Evolutionary conservation across 2,888 invertebrate species (phyloP).

Genomic region (Leptura quadrifasciata): DNA sequence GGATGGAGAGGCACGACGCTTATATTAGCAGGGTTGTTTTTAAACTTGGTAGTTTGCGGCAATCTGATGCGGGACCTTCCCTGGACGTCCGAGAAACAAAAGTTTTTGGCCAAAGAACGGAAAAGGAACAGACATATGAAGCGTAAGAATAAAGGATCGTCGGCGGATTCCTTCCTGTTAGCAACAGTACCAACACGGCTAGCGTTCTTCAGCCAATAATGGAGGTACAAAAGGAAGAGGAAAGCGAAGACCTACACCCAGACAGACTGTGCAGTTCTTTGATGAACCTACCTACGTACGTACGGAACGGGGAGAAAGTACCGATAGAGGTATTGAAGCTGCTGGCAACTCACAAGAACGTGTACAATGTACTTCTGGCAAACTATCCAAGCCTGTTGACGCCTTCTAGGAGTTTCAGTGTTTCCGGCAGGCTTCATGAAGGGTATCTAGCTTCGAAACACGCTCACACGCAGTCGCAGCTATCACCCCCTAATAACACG

Average conservation of each 20-base stretch:
- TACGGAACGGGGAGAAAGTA: slow-evolving; percentile 85
- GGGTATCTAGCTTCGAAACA: slow-evolving; percentile 64
- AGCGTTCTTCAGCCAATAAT: slow-evolving; percentile 76
- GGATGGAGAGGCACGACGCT: slow-evolving; percentile 90
- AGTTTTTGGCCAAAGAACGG: slow-evolving; percentile 79
- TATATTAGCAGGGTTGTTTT: slow-evolving; percentile 87
- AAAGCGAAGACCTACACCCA: slow-evolving; percentile 67
- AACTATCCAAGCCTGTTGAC: slow-evolving; percentile 85
- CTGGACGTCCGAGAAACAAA: slow-evolving; percentile 80
- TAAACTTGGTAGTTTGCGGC: slow-evolving; percentile 89
- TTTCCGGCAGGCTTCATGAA: slow-evolving; percentile 77
- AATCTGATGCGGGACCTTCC: slow-evolving; percentile 86
- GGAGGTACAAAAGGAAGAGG: slow-evolving; percentile 69
- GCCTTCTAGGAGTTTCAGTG: slow-evolving; percentile 85
- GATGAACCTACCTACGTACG: slow-evolving; percentile 89
- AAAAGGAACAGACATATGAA: slow-evolving; percentile 78
- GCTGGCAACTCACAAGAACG: slow-evolving; percentile 81
- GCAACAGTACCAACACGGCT: slow-evolving; percentile 81
- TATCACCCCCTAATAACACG: slow-evolving; percentile 61
- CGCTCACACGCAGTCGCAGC: slow-evolving; percentile 68
- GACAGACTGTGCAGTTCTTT: slow-evolving; percentile 85
- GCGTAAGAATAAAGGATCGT: slow-evolving; percentile 76
- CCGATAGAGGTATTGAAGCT: slow-evolving; percentile 86
- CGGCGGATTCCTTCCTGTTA: slow-evolving; percentile 82
- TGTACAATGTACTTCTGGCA: slow-evolving; percentile 83